Evolutionary conservation across 2,113 vertebrate species (phyloP).

Genomic region (Amphilophus citrinellus): DNA sequence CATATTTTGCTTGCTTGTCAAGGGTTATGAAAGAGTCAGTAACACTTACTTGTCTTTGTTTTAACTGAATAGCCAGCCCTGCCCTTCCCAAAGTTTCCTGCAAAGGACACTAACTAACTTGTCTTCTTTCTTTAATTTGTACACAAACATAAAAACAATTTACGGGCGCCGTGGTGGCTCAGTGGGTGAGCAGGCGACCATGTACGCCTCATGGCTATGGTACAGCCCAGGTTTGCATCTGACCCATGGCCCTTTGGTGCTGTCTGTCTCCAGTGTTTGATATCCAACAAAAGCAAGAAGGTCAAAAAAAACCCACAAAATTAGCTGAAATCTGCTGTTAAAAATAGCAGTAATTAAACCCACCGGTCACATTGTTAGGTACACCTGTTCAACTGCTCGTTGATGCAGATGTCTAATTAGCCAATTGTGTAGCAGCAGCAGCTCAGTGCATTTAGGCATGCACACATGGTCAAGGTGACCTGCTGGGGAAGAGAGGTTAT

Average conservation of each 20-base stretch:
- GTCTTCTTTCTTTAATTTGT: not conserved
- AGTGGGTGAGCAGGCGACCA: no score
- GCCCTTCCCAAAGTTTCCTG: not conserved
- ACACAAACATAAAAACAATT: not conserved
- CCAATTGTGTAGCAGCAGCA: not conserved
- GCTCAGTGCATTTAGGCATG: not conserved
- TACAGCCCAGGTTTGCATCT: no score
- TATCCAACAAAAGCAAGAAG: no score
- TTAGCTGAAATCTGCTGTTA: no score
- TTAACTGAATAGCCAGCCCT: not conserved
- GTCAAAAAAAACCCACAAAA: not conserved
- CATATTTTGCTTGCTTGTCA: not conserved
- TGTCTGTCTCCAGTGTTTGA: no score
- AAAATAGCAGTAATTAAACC: not conserved
- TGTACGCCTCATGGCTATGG: no score
- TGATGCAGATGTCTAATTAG: not conserved
- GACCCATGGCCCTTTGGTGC: no score
- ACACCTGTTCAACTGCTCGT: not conserved
- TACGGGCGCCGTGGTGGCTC: no score
- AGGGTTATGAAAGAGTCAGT: not conserved
- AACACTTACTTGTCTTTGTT: not conserved
- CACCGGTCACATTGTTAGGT: not conserved
- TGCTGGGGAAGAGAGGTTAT: not conserved
- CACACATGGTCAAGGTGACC: not conserved
- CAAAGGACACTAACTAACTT: rapidly evolving